These are phyloP conservation scores for Trachythela sp. DNA, from an alignment of 64 coral and sea anemone species.

Conservation along the genomic window DNA sequence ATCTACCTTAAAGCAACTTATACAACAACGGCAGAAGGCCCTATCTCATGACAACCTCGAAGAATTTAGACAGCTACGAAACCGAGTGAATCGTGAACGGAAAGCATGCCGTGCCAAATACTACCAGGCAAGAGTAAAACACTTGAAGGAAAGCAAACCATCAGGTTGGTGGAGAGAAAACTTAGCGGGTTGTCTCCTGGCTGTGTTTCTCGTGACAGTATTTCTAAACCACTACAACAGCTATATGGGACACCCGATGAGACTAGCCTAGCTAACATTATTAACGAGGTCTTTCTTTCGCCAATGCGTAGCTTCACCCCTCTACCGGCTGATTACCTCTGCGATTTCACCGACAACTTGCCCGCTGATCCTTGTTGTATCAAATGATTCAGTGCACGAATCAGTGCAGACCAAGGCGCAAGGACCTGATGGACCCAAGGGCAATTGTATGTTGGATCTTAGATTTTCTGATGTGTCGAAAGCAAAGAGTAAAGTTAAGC, in stretches of 20 bases:
- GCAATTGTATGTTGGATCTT: background rate
- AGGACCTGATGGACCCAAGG: background rate
- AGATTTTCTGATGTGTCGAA: background rate
- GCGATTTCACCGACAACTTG: too few relatives aligned
- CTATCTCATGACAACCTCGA: background rate
- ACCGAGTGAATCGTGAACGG: too few relatives aligned
- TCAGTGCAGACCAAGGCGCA: too few relatives aligned
- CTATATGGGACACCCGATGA: background rate
- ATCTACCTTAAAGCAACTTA: background rate
- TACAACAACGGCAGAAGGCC: background rate
- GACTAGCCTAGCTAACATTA: too few relatives aligned
- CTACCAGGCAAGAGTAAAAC: slow-evolving; percentile 41
- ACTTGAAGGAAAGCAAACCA: slow-evolving; percentile 43
- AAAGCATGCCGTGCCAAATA: slow-evolving; percentile 35
- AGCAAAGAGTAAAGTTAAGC: background rate
- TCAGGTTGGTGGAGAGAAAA: slow-evolving; percentile 46
- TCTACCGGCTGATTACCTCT: too few relatives aligned
- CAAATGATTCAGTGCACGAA: too few relatives aligned
- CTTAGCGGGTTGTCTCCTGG: background rate
- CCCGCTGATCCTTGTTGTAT: too few relatives aligned
- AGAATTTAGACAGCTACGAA: slow-evolving; percentile 16
- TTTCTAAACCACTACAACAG: background rate
- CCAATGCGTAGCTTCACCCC: too few relatives aligned
- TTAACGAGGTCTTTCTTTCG: too few relatives aligned
- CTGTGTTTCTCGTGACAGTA: background rate